Percentiles rank a stretch among this genome's conserved stretches.
phyloP scores from a whole-genome alignment of 2,888 invertebrate genomes.

The Lasius platythorax region DNA sequence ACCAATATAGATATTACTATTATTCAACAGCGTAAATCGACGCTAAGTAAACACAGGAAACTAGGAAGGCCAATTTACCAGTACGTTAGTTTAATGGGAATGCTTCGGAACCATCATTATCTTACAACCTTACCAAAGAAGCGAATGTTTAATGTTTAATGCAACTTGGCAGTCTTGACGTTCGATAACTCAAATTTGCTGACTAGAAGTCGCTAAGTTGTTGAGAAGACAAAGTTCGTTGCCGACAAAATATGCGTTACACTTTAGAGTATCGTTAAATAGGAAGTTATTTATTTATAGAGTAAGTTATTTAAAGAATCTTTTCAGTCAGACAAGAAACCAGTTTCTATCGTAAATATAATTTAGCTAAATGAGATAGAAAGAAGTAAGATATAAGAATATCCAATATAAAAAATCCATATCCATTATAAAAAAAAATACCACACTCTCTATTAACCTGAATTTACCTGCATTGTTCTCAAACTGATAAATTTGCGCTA shows the following conservation, averaged over 20 bases:
- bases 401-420: background rate
- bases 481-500: background rate
- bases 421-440: background rate
- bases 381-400: background rate
- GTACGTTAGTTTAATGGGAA: background rate
- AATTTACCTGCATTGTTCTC: background rate
- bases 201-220: constrained; percentile 9
- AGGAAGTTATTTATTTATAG: constrained; percentile 29
- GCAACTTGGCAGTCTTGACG: constrained; percentile 9
- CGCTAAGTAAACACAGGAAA: background rate
- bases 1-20: background rate
- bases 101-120: background rate
- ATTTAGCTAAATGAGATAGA: background rate
- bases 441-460: background rate
- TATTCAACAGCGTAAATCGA: background rate
- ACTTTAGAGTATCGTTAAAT: constrained; percentile 5
- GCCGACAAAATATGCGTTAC: background rate
- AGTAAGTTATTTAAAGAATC: constrained; percentile 4
- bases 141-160: constrained; percentile 25
- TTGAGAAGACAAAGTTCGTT: background rate
- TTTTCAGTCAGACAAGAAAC: background rate
- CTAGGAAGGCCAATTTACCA: background rate
- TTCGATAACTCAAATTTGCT: constrained; percentile 22
- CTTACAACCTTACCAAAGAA: background rate
- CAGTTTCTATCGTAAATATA: background rate